Percentiles rank a stretch among this genome's conserved stretches.
Evolutionary conservation across 2,888 invertebrate species (phyloP).

Genomic region (Agrotis ipsilon): DNA sequence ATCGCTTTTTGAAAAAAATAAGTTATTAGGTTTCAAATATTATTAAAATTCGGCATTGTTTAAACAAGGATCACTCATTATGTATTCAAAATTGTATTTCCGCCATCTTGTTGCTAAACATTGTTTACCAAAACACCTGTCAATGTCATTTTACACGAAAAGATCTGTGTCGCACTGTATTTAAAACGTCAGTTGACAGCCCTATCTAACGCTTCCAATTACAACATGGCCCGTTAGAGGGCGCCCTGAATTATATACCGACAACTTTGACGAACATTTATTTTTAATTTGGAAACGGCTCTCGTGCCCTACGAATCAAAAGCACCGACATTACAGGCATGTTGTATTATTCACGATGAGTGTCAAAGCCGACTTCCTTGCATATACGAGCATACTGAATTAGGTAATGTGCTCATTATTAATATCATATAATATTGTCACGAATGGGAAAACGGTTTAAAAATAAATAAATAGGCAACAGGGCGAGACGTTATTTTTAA

Average conservation of each 20-base stretch:
- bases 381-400: slow-evolving; percentile 23
- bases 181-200: slow-evolving; percentile 20
- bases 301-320: slow-evolving; percentile 29
- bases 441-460: not conserved
- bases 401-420: slow-evolving; percentile 23
- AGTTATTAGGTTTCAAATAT: no score
- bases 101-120: no score
- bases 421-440: slow-evolving; percentile 14
- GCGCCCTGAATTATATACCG: slow-evolving; percentile 80
- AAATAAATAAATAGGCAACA: not conserved
- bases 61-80: no score
- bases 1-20: no score
- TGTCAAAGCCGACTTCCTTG: slow-evolving; percentile 34
- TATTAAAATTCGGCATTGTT: no score
- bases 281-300: slow-evolving; percentile 79
- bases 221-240: slow-evolving; percentile 47
- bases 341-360: slow-evolving; percentile 48
- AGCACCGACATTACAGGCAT: slow-evolving; percentile 43
- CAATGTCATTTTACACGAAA: no score
- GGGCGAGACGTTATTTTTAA: no score
- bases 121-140: no score
- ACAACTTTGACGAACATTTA: slow-evolving; percentile 82
- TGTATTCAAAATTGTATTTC: no score
- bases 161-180: not conserved
- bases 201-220: slow-evolving; percentile 51